phyloP scores from a whole-genome alignment of 2,888 invertebrate genomes.

The Penaeus monodon region DNA sequence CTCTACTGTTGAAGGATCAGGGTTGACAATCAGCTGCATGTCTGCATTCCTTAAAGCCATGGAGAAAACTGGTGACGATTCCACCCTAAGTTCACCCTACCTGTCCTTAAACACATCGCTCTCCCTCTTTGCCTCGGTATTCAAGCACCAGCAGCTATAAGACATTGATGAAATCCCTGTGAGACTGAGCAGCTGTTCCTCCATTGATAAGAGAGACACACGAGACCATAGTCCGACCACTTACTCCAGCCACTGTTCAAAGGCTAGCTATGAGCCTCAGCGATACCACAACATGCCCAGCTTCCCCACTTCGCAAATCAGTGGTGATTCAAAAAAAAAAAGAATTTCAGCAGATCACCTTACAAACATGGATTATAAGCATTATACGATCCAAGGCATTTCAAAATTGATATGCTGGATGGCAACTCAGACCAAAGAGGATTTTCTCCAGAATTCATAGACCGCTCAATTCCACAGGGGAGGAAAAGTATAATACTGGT shows the following conservation, averaged over 20 bases:
- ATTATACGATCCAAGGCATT: too few relatives aligned
- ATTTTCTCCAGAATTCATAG: too few relatives aligned
- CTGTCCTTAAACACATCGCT: too few relatives aligned
- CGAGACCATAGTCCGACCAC: background rate
- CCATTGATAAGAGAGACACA: background rate
- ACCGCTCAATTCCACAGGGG: too few relatives aligned
- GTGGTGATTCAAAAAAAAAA: too few relatives aligned
- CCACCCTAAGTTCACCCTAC: constrained; percentile 10
- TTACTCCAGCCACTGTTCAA: too few relatives aligned
- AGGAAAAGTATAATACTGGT: too few relatives aligned
- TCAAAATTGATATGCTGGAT: too few relatives aligned
- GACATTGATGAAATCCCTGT: constrained; percentile 45
- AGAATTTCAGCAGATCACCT: background rate
- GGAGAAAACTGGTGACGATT: background rate
- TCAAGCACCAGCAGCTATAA: constrained; percentile 5
- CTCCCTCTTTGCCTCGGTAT: too few relatives aligned
- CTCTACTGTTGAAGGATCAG: constrained; percentile 53
- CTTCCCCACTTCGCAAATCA: too few relatives aligned
- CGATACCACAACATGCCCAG: too few relatives aligned
- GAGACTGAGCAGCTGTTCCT: constrained; percentile 27
- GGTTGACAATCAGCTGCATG: constrained; percentile 32
- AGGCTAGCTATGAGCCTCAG: background rate
- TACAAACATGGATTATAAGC: background rate
- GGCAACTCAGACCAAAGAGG: too few relatives aligned
- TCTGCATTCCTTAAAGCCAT: constrained; percentile 17